Evolutionary conservation across 30 jellyfish, hydroid and myxozoan genomes (phyloP).

Genomic region (Chrysaora quinquecirrha): DNA sequence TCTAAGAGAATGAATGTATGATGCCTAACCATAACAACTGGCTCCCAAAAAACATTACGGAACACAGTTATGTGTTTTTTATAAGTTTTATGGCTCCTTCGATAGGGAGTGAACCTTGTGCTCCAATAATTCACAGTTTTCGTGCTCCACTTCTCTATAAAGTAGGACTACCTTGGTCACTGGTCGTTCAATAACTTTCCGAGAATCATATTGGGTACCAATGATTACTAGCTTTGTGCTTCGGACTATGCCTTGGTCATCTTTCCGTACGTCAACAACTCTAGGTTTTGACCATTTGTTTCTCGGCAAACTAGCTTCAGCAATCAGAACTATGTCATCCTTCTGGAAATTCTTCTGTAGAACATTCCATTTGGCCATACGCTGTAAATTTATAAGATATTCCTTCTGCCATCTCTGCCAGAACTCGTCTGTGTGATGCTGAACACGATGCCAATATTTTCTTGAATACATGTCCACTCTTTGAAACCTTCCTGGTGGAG

Average conservation of each 20-base stretch:
- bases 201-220: not conserved
- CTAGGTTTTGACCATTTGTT: constrained; percentile 29
- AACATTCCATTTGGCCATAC: constrained; percentile 2
- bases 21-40: constrained; percentile 1
- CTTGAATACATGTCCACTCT: constrained; percentile 7
- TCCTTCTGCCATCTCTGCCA: constrained; percentile 21
- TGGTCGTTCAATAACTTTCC: not conserved
- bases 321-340: constrained; percentile 17
- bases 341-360: not conserved
- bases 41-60: not conserved
- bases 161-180: not conserved
- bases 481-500: constrained; percentile 27
- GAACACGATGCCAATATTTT: constrained; percentile 17
- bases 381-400: constrained; percentile 14
- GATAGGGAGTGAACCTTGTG: not conserved
- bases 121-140: not conserved
- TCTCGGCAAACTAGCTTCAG: constrained; percentile 26
- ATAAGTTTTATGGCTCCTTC: not conserved
- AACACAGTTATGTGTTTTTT: not conserved
- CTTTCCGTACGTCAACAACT: constrained; percentile 8
- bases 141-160: not conserved
- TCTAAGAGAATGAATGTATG: no score
- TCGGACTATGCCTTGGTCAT: not conserved
- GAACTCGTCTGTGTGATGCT: constrained; percentile 12
- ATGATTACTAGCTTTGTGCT: not conserved